phyloP scores from a whole-genome alignment of 2,113 vertebrate species.

The Scomber scombrus region DNA sequence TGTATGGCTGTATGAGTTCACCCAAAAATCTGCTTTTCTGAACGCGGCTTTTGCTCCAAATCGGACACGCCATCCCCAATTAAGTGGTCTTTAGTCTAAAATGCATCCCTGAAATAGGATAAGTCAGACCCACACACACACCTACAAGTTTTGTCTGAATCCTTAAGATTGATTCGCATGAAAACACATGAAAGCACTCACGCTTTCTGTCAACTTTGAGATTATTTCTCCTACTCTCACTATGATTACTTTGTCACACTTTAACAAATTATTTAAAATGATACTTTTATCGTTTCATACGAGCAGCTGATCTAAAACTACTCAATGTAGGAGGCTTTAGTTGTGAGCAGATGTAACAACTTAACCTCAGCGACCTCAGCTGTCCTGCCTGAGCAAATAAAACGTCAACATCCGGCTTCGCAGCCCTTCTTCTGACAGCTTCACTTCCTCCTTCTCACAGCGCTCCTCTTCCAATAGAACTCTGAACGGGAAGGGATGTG shows the following conservation, averaged over 20 bases:
- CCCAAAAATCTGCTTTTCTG: too few relatives aligned
- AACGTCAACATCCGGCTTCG: conserved; percentile 84
- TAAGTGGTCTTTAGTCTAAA: too few relatives aligned
- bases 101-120: too few relatives aligned
- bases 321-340: conserved; percentile 69
- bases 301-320: conserved; percentile 39
- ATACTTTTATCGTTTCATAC: conserved; percentile 19
- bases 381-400: conserved; percentile 84
- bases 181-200: background rate
- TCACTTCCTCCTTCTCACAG: conserved; percentile 77
- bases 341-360: conserved; percentile 81
- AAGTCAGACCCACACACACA: too few relatives aligned
- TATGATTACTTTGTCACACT: conserved; percentile 20
- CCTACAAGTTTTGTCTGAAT: background rate
- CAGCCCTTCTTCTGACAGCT: conserved; percentile 76
- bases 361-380: conserved; percentile 82
- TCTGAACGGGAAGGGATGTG: conserved; percentile 3
- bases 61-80: too few relatives aligned
- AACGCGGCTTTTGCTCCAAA: too few relatives aligned
- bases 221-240: background rate
- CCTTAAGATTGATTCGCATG: background rate
- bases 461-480: conserved; percentile 19
- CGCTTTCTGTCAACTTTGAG: background rate
- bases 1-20: too few relatives aligned
- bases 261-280: conserved; percentile 9